Evolutionary conservation across 2,113 vertebrate species (phyloP), one percentile per base, ranked within the genome.

Genomic region (Gadus chalcogrammus): DNA sequence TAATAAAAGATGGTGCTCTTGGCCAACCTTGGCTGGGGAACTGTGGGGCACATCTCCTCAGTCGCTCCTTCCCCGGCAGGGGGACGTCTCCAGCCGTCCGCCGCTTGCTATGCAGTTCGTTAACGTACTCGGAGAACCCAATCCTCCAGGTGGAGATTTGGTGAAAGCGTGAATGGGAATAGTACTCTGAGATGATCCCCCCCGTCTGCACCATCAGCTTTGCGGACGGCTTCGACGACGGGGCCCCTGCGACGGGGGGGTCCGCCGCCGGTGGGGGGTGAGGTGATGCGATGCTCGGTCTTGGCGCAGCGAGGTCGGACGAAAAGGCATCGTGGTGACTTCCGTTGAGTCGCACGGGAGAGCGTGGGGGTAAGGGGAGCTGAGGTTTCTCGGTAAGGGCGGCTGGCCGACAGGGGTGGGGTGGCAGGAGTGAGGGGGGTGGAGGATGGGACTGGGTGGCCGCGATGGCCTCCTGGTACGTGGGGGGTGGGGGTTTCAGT

Each of bases 131-230:
- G 4, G 96, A 96, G 79, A 99, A 91, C 88, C 95, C 93, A 60
- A 85, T 93, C 85, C 96, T 95, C 97, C 97, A 99, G 0, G 92
- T 96, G 79, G 97, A 93, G 88, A 99, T 99, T 89, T 99, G 97
- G 87, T 99, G 97, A 70, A 97, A 88, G 81, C 97, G 94, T 65
- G 97, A 99, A 82, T 0, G 96, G 15, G 97, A 95, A 87, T 98
- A 99, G 81, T 92, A 99, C 82, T 97, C 93, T 1, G 97, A 97
- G 86, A 99, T 98, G 85, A 96, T 92, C 79, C 68, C 91, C 70
- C 91, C 90, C 0, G 87, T 87, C 77, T 84, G 82, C n/a, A 94
- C 94, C 74, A 91, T 87, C 79, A 87, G 89, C 79, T 94, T 85
- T 62, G 87, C 64, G 7, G 81, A 74, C 4, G 87, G 83, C 86